phyloP scores from a whole-genome alignment of 2,113 vertebrate genomes.

The Alouatta palliata region DNA sequence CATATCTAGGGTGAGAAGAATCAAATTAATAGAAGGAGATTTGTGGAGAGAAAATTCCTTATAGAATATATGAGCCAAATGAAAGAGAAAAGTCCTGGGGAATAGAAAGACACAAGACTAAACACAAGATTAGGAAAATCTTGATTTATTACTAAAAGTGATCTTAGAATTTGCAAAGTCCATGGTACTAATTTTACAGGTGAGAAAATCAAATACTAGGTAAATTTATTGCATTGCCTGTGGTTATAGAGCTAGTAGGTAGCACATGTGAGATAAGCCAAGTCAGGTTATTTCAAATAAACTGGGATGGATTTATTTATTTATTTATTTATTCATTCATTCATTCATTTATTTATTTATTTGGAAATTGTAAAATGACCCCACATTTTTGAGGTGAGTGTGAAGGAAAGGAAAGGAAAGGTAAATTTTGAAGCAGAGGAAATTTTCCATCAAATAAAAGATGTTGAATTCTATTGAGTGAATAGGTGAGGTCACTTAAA shows the following conservation, averaged over 20 bases:
- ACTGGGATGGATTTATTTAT: not conserved
- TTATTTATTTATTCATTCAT: not conserved
- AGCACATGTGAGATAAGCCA: not conserved
- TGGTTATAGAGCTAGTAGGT: not conserved
- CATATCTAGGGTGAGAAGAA: not conserved
- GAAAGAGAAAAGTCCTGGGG: not conserved
- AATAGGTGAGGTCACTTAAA: not conserved
- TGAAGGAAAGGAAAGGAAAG: not conserved
- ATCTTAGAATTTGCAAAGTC: not conserved
- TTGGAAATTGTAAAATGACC: not conserved
- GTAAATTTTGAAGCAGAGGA: not conserved
- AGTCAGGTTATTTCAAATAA: not conserved
- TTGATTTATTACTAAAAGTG: not conserved
- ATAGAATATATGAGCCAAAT: not conserved
- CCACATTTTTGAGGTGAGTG: not conserved
- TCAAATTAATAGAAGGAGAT: not conserved
- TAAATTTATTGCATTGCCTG: not conserved
- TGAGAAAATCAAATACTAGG: not conserved
- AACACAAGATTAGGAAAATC: not conserved
- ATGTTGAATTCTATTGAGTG: not conserved
- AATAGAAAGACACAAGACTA: not conserved
- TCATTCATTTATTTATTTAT: no score
- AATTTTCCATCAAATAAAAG: not conserved
- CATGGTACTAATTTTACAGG: not conserved
- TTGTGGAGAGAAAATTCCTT: not conserved